A percentile compares a stretch with the other conserved stretches of the same genome.
Evolutionary conservation across 2,888 invertebrate genomes (phyloP).

Genomic region (Scaptomyza polygonia): DNA sequence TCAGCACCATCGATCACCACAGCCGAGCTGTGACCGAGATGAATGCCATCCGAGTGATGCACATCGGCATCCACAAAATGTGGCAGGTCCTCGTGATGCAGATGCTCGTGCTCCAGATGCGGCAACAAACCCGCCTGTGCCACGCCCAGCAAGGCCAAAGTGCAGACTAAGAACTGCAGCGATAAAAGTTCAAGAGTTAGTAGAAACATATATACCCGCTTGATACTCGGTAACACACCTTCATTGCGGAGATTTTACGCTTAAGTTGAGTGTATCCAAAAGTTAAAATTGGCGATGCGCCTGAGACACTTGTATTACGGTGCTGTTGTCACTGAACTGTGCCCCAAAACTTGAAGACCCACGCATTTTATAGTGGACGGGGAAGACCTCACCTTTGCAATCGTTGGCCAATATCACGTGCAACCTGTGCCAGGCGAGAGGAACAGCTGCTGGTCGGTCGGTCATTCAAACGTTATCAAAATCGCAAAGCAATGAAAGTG

Average conservation of each 20-base stretch:
- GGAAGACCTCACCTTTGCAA: constrained; percentile 14
- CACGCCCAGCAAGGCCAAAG: constrained; percentile 78
- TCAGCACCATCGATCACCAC: constrained; percentile 77
- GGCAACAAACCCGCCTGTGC: constrained; percentile 80
- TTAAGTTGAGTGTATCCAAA: constrained; percentile 78
- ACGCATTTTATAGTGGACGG: constrained; percentile 77
- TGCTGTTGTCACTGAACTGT: constrained; percentile 81
- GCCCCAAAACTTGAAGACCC: constrained; percentile 43
- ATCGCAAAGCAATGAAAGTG: constrained; percentile 71
- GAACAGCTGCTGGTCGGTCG: constrained; percentile 30
- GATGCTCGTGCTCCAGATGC: constrained; percentile 69
- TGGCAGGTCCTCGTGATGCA: constrained; percentile 60
- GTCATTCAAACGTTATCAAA: constrained; percentile 69
- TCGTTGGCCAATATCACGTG: constrained; percentile 63
- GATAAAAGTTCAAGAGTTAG: constrained; percentile 8
- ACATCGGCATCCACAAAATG: constrained; percentile 75
- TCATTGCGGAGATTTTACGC: constrained; percentile 82
- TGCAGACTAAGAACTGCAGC: constrained; percentile 78
- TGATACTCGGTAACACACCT: constrained; percentile 62
- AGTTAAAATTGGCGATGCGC: constrained; percentile 59
- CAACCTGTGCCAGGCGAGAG: constrained; percentile 11
- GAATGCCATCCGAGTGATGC: constrained; percentile 74
- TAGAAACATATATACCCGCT: background rate
- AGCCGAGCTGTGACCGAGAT: constrained; percentile 80
- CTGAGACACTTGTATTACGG: constrained; percentile 60